Conservation (phyloP, 2,113 vertebrate genomes). For the Synodontis membranacea region DNA sequence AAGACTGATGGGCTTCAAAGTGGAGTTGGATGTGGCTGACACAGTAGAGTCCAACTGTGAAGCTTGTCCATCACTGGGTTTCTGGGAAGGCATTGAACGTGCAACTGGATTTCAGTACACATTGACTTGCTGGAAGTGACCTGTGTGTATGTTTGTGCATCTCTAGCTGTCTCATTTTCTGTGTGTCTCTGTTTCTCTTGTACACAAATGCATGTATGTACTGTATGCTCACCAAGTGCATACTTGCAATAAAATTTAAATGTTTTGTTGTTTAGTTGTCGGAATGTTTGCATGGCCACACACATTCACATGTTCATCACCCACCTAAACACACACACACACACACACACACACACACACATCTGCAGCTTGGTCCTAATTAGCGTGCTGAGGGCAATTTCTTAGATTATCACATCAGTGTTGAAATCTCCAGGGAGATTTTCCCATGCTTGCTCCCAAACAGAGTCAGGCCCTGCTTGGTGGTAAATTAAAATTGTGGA, state of each 20-base stretch:
- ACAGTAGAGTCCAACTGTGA: constrained; percentile 31
- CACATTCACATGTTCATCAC: not conserved
- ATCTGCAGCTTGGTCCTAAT: constrained; percentile 12
- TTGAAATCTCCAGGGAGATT: constrained; percentile 44
- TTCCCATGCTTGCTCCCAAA: constrained; percentile 43
- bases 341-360: constrained; percentile 20
- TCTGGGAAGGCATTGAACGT: constrained; percentile 52
- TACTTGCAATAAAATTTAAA: constrained; percentile 27
- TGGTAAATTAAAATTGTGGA: constrained; percentile 15
- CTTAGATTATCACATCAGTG: constrained; percentile 33
- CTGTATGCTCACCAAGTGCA: not conserved
- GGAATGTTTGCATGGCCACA: constrained; percentile 12
- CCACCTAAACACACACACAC: not conserved
- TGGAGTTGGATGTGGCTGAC: constrained; percentile 18
- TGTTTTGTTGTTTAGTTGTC: not conserved
- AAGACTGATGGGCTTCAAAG: constrained; percentile 36
- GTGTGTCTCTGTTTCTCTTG: constrained; percentile 1
- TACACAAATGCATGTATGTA: constrained; percentile 8
- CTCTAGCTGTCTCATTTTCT: not conserved
- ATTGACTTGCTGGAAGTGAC: constrained; percentile 29
- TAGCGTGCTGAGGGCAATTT: constrained; percentile 36
- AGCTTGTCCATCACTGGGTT: constrained; percentile 33
- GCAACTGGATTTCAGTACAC: constrained; percentile 23
- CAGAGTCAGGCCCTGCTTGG: not conserved
- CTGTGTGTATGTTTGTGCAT: not conserved